Evolutionary conservation across 2,888 invertebrate species (phyloP).

Genomic region (Synergus umbraculus): DNA sequence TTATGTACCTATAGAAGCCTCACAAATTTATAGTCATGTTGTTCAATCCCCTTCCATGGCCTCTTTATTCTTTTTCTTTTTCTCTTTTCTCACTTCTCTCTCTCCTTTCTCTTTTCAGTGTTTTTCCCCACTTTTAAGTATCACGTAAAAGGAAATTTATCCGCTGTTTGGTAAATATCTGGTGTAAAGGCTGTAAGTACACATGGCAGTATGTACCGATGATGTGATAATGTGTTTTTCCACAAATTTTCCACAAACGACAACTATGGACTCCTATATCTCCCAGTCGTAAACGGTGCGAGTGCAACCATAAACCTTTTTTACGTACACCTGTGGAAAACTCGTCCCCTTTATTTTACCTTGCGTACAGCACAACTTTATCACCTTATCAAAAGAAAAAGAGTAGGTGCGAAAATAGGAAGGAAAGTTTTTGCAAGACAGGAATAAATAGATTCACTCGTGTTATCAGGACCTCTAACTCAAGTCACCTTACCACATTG

Average conservation of each 20-base stretch:
- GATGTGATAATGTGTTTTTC: conserved; percentile 32
- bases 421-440: conserved; percentile 37
- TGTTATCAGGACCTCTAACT: conserved; percentile 67
- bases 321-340: conserved; percentile 40
- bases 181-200: conserved; percentile 23
- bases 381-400: conserved; percentile 19
- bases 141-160: conserved; percentile 24
- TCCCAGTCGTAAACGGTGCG: conserved; percentile 29
- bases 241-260: conserved; percentile 26
- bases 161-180: not conserved
- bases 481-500: conserved; percentile 59
- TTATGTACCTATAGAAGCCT: not conserved
- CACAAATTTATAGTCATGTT: not conserved
- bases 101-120: not conserved
- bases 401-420: not conserved
- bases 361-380: not conserved
- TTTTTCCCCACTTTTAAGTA: not conserved
- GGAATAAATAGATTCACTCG: conserved; percentile 63
- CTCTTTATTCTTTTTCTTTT: not conserved
- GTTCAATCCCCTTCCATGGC: not conserved
- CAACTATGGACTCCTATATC: conserved; percentile 32
- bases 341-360: not conserved
- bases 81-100: not conserved
- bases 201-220: conserved; percentile 18
- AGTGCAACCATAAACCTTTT: conserved; percentile 41